These are phyloP conservation scores for Saccostrea echinata DNA, from an alignment of 1,140 invertebrate genomes.

Conservation along the genomic window DNA sequence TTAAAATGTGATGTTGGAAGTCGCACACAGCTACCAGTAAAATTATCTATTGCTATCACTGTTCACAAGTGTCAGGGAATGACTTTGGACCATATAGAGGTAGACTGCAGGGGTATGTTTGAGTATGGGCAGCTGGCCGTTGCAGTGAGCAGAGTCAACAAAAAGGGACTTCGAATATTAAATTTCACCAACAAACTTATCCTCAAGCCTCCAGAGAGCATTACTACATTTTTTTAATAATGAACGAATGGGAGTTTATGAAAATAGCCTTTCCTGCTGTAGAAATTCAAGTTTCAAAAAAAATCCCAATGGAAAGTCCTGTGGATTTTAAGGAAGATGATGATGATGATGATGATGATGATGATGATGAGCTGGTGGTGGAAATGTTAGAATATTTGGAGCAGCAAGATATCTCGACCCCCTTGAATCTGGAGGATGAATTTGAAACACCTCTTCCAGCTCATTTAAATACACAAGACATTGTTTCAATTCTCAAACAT, in stretches of 20 bases:
- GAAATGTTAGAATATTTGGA: conserved; percentile 19
- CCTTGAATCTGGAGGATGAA: conserved; percentile 34
- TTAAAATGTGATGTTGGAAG: conserved; percentile 32
- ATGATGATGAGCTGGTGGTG: conserved; percentile 19
- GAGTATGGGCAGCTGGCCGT: conserved; percentile 50
- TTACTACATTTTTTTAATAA: neutral
- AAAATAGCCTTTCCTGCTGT: conserved; percentile 31
- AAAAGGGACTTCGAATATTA: conserved; percentile 38
- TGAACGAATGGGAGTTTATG: neutral
- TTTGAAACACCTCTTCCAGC: neutral
- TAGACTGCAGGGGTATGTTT: conserved; percentile 48
- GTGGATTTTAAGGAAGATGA: neutral
- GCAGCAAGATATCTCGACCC: neutral
- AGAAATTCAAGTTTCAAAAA: neutral
- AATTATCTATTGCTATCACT: conserved; percentile 41
- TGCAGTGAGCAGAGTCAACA: conserved; percentile 41
- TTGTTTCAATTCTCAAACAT: neutral
- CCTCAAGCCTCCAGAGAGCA: neutral
- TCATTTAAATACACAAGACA: conserved; percentile 32
- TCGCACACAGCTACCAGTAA: conserved; percentile 46
- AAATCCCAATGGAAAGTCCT: neutral
- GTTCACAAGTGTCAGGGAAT: conserved; percentile 50
- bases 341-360: neutral
- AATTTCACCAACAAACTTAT: conserved; percentile 44
- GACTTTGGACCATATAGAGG: conserved; percentile 17